Base-by-base conservation (phyloP, 2,113 vertebrate genomes). In the Microcebus ravelobensis region DNA sequence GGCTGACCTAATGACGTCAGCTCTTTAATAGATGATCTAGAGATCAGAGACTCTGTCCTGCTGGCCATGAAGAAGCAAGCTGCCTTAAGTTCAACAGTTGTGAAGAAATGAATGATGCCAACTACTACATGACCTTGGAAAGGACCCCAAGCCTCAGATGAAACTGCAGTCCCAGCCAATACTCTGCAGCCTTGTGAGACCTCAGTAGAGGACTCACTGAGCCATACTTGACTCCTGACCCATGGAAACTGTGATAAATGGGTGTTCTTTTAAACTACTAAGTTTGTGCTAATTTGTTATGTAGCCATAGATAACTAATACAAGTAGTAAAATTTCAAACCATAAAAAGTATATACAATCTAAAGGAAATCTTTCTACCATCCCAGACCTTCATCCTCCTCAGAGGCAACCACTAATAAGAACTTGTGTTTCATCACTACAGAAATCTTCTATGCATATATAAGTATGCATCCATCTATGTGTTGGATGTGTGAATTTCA, bases 271-370 rank as follows among this genome's bases (percentile, higher is more conserved):
- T 42, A 73, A 73, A 23, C 36, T 36, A 73, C 70, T 73, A 25
- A 73, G 36, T 42, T 27, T 73, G 36, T 73, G 23, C 70, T 42
- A 42, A 73, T 73, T 73, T 39, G 70, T 73, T 80, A 85, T 39
- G 36, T 42, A 25, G 63, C 50, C 34, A n/a, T 50, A 87, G 6
- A 55, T 50, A 86, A 39, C 25, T 11, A 65, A 73, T 42, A 39
- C 20, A 86, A 74, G 27, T 77, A 95, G 27, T 77, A 95, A 91
- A 91, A 87, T 71, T 71, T 71, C 27, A 87, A 90, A 52, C n/a
- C n/a, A 71, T 68, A 84, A 77, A 68, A 77, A 39, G 45, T 59
- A 90, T 21, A 48, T 10, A 52, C 50, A 84, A 45, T 52, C 42
- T 86, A 85, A 80, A 52, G 39, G 34, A 83, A 59, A 90, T 84